These are phyloP conservation scores for Odontomachus brunneus DNA, from an alignment of 1,140 invertebrate genomes.

Conservation along the genomic window DNA sequence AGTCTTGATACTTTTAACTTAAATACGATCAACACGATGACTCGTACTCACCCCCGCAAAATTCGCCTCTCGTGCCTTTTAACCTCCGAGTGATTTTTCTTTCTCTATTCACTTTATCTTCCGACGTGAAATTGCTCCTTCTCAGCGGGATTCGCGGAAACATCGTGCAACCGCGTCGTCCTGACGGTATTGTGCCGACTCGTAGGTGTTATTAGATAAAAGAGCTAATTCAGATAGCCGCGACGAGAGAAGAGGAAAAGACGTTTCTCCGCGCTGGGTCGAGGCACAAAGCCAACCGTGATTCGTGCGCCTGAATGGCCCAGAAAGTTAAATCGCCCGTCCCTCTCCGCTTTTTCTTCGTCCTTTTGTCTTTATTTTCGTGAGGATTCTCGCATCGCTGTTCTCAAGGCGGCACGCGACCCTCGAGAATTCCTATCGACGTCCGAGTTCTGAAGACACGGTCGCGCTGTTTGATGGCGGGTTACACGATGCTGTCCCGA, in stretches of 20 bases:
- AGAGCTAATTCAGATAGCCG: not conserved
- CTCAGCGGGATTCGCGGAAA: too few relatives aligned
- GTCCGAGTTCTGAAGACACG: slow-evolving; percentile 43
- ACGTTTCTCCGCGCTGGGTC: not conserved
- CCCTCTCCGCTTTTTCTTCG: slow-evolving; percentile 1
- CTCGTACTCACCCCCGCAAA: too few relatives aligned
- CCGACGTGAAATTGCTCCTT: too few relatives aligned
- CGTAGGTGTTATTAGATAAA: not conserved
- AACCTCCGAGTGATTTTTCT: too few relatives aligned
- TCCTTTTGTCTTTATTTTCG: slow-evolving; percentile 36
- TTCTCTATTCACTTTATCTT: too few relatives aligned
- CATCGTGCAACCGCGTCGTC: too few relatives aligned
- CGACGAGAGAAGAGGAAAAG: not conserved
- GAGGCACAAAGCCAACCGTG: not conserved
- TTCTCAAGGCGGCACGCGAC: slow-evolving; percentile 55
- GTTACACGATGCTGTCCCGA: not conserved
- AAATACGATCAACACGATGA: too few relatives aligned
- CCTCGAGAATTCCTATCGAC: slow-evolving; percentile 58
- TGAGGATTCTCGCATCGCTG: slow-evolving; percentile 49
- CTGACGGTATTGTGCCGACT: not conserved
- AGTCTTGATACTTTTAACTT: too few relatives aligned
- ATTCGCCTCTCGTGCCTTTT: too few relatives aligned
- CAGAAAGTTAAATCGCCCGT: not conserved
- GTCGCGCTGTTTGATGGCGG: slow-evolving; percentile 8
- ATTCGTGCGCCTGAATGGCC: not conserved